phyloP scores from a whole-genome alignment of 2,113 vertebrate species.

The Upupa epops region DNA sequence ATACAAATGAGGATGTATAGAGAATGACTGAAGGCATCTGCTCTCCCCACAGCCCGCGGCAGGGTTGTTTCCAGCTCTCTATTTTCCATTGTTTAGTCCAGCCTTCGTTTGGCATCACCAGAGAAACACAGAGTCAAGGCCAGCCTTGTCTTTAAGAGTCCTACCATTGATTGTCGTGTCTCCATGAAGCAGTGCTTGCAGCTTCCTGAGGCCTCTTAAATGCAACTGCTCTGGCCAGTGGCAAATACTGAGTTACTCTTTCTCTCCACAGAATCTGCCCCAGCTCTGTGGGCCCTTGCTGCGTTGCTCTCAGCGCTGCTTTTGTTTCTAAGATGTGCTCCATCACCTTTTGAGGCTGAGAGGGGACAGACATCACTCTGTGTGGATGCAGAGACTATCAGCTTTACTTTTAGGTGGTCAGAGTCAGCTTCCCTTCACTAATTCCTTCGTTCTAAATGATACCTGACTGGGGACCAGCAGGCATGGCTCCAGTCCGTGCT shows the following conservation, averaged over 20 bases:
- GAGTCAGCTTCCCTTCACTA: neutral
- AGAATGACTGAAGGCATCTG: conserved; percentile 54
- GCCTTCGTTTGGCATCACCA: conserved; percentile 15
- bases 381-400: neutral
- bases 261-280: neutral
- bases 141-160: neutral
- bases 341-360: neutral
- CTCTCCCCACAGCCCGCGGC: neutral
- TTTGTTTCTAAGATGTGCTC: neutral
- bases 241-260: neutral
- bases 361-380: neutral
- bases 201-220: neutral
- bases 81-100: conserved; percentile 34
- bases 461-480: neutral
- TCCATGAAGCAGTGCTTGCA: neutral
- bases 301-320: neutral
- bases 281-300: neutral
- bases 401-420: neutral
- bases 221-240: neutral
- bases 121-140: neutral
- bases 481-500: neutral
- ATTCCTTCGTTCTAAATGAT: neutral
- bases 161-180: neutral
- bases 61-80: conserved; percentile 25
- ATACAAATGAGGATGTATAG: neutral